Evolutionary conservation across 2,113 vertebrate species (phyloP).

Genomic region (Vicugna pacos): DNA sequence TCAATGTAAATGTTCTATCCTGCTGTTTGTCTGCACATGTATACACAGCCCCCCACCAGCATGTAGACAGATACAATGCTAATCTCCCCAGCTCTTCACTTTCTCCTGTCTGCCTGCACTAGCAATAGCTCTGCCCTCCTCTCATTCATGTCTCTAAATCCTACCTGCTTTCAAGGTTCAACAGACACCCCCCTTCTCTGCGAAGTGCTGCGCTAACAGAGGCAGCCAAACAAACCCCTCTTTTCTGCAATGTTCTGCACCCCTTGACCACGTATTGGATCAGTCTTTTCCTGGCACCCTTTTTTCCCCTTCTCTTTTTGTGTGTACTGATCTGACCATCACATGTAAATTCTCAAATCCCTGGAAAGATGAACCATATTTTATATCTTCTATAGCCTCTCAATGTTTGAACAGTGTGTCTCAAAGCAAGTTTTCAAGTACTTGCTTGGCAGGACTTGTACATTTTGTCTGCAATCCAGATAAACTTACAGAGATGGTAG

Average conservation of each 20-base stretch:
- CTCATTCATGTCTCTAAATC: neutral
- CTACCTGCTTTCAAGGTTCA: neutral
- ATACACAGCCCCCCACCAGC: neutral
- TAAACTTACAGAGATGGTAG: neutral
- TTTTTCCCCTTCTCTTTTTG: neutral
- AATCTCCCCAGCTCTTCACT: neutral
- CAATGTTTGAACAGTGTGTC: neutral
- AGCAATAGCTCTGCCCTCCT: neutral
- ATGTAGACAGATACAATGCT: neutral
- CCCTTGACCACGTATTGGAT: neutral
- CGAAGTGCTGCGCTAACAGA: neutral
- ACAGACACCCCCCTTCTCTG: neutral
- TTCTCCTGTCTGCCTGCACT: neutral
- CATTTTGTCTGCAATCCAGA: neutral
- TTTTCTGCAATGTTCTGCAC: neutral
- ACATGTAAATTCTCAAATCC: neutral
- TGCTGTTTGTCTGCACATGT: rapidly evolving
- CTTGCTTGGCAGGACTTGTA: neutral
- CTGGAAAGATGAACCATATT: neutral
- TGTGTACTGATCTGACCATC: neutral
- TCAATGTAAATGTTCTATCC: neutral
- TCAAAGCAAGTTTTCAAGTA: neutral
- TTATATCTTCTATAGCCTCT: neutral
- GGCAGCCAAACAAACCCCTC: neutral
- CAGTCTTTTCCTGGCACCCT: no score